phyloP scores from a whole-genome alignment of 1,140 invertebrate genomes.

The Oscheius sp. region DNA sequence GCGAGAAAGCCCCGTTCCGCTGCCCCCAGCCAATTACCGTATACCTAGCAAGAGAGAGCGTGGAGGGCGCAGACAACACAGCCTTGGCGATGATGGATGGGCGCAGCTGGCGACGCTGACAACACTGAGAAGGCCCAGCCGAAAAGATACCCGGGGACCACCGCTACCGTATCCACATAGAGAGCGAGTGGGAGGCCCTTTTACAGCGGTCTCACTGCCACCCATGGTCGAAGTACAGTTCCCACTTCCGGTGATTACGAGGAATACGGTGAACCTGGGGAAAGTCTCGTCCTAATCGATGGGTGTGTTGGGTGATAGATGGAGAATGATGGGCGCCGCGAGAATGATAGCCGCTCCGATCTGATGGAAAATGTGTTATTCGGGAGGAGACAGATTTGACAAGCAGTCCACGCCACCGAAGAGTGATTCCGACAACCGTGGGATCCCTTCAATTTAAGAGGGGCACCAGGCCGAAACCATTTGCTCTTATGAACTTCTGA shows the following conservation, averaged over 20 bases:
- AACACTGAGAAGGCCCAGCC: conserved; percentile 22
- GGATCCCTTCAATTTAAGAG: too few relatives aligned
- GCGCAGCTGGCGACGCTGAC: conserved; percentile 48
- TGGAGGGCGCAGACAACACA: conserved; percentile 21
- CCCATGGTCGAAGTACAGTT: too few relatives aligned
- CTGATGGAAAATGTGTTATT: conserved; percentile 22
- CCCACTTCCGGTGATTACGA: too few relatives aligned
- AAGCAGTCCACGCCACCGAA: not conserved
- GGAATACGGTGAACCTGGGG: too few relatives aligned
- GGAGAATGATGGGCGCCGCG: conserved; percentile 7
- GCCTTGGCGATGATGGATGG: conserved; percentile 52
- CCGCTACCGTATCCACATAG: not conserved
- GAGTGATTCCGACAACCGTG: conserved; percentile 5
- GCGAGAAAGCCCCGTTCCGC: too few relatives aligned
- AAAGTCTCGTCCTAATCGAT: too few relatives aligned
- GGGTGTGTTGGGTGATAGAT: conserved; percentile 10
- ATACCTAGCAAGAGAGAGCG: conserved; percentile 30
- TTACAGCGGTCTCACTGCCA: too few relatives aligned
- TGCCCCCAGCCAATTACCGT: conserved; percentile 35
- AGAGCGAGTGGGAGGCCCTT: too few relatives aligned
- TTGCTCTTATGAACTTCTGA: not conserved
- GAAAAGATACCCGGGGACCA: conserved; percentile 15
- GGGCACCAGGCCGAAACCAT: too few relatives aligned
- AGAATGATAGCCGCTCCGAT: conserved; percentile 28
- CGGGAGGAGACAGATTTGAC: conserved; percentile 5